Evolutionary conservation across 2,888 invertebrate species (phyloP).

Genomic region (Ormyrus pomaceus): DNA sequence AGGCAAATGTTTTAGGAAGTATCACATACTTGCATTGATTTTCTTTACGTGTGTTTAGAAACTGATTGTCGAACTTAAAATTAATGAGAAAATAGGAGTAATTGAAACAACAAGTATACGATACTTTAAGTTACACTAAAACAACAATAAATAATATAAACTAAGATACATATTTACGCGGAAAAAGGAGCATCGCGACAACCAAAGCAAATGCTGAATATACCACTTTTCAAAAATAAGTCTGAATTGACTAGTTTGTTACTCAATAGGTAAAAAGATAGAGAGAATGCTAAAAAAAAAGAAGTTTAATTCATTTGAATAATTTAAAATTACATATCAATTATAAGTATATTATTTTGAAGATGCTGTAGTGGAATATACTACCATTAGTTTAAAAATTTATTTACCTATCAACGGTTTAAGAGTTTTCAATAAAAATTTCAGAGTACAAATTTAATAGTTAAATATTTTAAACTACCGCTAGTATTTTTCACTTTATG

Average conservation of each 20-base stretch:
- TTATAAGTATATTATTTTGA: background rate
- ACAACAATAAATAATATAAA: background rate
- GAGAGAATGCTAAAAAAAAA: slow-evolving; percentile 10
- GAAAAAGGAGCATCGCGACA: slow-evolving; percentile 31
- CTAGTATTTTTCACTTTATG: slow-evolving; percentile 1
- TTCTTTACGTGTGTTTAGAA: background rate
- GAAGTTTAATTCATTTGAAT: slow-evolving; percentile 4
- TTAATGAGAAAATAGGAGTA: background rate
- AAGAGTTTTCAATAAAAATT: slow-evolving; percentile 27
- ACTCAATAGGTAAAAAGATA: slow-evolving; percentile 21
- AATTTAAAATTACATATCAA: slow-evolving; percentile 2
- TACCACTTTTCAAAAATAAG: slow-evolving; percentile 24
- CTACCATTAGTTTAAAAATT: slow-evolving; percentile 17
- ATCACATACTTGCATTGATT: slow-evolving; percentile 30
- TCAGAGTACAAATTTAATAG: slow-evolving; percentile 4
- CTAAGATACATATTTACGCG: slow-evolving; percentile 20
- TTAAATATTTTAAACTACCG: background rate
- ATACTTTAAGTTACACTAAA: slow-evolving; percentile 30
- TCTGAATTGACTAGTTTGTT: background rate
- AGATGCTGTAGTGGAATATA: slow-evolving; percentile 2
- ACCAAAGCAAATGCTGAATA: slow-evolving; percentile 42
- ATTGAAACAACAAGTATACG: slow-evolving; percentile 18
- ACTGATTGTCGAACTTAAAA: background rate
- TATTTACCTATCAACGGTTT: slow-evolving; percentile 33
- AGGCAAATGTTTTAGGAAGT: slow-evolving; percentile 13